Conservation (phyloP, 2,797 vertebrate species). For the Channallabes apus region DNA sequence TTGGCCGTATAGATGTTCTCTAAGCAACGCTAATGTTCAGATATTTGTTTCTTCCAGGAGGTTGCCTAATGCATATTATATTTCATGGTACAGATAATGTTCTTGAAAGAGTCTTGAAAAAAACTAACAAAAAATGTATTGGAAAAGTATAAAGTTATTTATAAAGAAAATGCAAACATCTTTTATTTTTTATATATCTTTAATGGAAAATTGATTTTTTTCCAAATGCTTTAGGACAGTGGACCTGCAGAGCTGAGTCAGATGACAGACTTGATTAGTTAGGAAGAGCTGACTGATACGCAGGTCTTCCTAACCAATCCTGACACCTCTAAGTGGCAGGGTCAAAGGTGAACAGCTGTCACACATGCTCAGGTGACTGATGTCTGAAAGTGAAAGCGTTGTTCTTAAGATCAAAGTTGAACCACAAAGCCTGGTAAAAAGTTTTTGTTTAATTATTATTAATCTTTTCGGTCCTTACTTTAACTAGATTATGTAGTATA, state of each 20-base stretch:
- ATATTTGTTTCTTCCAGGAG: neutral
- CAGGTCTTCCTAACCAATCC: slow-evolving; percentile 50
- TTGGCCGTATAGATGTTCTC: neutral
- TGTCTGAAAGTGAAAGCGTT: slow-evolving; percentile 12
- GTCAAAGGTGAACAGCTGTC: slow-evolving; percentile 67
- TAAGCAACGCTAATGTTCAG: neutral
- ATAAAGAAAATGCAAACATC: neutral
- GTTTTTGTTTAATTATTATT: neutral
- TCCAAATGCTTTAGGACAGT: neutral
- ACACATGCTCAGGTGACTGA: slow-evolving; percentile 48
- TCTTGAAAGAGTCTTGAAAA: neutral
- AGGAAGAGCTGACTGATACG: slow-evolving; percentile 52
- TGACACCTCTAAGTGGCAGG: slow-evolving; percentile 44
- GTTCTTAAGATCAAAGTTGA: neutral
- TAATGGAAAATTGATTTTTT: neutral
- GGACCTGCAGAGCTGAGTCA: neutral
- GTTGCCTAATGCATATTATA: neutral
- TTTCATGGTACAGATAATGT: neutral
- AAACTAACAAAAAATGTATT: neutral
- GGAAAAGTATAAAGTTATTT: neutral
- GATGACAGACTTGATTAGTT: slow-evolving; percentile 41
- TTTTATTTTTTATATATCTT: neutral
- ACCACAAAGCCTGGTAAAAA: neutral
- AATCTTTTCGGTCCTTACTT: neutral
- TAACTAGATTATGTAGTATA: neutral